Base-by-base conservation (phyloP, 2,113 vertebrate species). In the Poeciliopsis retropinna region DNA sequence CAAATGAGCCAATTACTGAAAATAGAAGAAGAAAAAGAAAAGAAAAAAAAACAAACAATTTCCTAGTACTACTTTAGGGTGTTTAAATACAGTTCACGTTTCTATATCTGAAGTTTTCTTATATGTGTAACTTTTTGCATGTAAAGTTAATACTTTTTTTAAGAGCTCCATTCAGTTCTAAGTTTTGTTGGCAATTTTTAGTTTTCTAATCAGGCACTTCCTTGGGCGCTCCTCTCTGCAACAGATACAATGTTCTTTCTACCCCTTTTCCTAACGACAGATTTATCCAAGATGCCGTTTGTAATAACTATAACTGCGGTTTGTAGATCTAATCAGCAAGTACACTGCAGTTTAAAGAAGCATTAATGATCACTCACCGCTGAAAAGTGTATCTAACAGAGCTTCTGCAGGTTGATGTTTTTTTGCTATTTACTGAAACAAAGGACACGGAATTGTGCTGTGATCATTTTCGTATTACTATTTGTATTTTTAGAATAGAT, bases 341-440 rank as follows among this genome's bases (percentile, higher is more conserved):
- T 65, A 39, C 32, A 15, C 54, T 57, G 67, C 64, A 61, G 29
- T 8, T 13, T 14, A 31, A 44, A 7, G 25, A n/a, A 57, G n/a
- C 3, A 78, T 62, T 27, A 71, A 6, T 22, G 15, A 70, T 28
- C 11, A 66, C 15, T 70, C 29, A 12, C 2, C 8, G 68, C 27
- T 64, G 28, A 14, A 82, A 78, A 72, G 28, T 22, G 70, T 31
- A 30, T 17, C 64, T 22, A 39, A 11, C 19, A 54, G 64, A 13
- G 51, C 34, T 31, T 9, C 37, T 68, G 32, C 63, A 72, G 34
- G 31, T 19, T 62, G 4, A 71, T 27, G 41, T n/a, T 60, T 64
- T 64, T 64, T 15, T 32, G 13, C 68, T 67, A 72, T 66, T 28
- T 30, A 17, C 41, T 64, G 8, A 70, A 64, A 75, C 25, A 70